phyloP scores from a whole-genome alignment of 2,888 invertebrate genomes.

The Eupithecia insigniata region DNA sequence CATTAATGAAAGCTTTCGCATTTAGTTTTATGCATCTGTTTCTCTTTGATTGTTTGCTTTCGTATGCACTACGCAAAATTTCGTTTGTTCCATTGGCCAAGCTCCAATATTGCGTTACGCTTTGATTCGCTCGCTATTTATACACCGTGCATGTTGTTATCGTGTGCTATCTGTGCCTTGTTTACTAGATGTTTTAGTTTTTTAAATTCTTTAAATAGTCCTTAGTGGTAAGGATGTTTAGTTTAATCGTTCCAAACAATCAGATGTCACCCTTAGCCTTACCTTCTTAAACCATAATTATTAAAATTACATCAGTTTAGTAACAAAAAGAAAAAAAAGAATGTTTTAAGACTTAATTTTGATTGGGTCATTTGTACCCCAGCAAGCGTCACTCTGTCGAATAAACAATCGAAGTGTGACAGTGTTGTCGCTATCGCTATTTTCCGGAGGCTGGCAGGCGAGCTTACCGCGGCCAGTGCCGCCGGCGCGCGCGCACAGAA shows the following conservation, averaged over 20 bases:
- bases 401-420: slow-evolving; percentile 80
- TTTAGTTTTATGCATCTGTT: slow-evolving; percentile 26
- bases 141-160: slow-evolving; percentile 66
- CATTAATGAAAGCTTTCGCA: slow-evolving; percentile 15
- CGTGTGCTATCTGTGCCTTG: slow-evolving; percentile 60
- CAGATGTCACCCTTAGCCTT: neutral
- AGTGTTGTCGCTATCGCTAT: slow-evolving; percentile 77
- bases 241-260: neutral
- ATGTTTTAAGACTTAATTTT: neutral
- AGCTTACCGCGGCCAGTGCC: slow-evolving; percentile 71
- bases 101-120: slow-evolving; percentile 67
- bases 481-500: slow-evolving; percentile 82
- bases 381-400: slow-evolving; percentile 62
- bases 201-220: neutral
- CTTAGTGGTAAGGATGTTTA: neutral
- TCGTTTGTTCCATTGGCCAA: slow-evolving; percentile 65
- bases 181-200: slow-evolving; percentile 50
- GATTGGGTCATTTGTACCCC: slow-evolving; percentile 58
- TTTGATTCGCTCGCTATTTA: slow-evolving; percentile 71
- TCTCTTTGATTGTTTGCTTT: slow-evolving; percentile 46
- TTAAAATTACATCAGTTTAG: neutral
- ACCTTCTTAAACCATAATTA: neutral
- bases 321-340: neutral
- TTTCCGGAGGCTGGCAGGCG: slow-evolving; percentile 77
- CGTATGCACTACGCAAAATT: slow-evolving; percentile 64